Percentiles rank a stretch among this genome's conserved stretches.
Evolutionary conservation across 2,888 invertebrate genomes (phyloP).

Genomic region (Agonopterix alstromeriana): DNA sequence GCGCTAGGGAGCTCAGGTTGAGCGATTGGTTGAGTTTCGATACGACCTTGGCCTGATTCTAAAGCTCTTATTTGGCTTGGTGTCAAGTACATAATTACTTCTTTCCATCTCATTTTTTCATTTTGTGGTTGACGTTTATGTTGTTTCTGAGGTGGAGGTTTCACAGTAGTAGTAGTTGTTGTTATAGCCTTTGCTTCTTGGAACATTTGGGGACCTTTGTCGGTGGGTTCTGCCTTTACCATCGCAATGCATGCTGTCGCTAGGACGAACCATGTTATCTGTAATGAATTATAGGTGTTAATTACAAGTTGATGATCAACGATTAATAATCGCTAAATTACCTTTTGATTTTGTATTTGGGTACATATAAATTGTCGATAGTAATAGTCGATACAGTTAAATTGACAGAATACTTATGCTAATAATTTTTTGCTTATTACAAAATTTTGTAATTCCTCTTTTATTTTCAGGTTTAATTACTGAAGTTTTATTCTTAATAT

Average conservation of each 20-base stretch:
- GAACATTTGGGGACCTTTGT: constrained; percentile 36
- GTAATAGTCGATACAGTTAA: too few species aligned
- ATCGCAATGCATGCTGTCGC: constrained; percentile 23
- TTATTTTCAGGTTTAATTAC: too few species aligned
- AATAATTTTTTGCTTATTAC: too few species aligned
- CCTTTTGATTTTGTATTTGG: too few species aligned
- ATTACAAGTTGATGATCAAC: too few species aligned
- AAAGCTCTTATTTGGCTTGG: constrained; percentile 47
- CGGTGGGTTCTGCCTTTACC: constrained; percentile 26
- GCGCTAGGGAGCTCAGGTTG: background rate
- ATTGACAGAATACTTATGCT: too few species aligned
- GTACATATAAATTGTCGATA: too few species aligned
- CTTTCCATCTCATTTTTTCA: constrained; percentile 27
- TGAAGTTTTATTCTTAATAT: too few species aligned
- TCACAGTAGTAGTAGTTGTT: too few species aligned
- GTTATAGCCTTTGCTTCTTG: constrained; percentile 10
- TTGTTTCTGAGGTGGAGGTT: constrained; percentile 11
- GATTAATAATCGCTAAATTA: too few species aligned
- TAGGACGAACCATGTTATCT: constrained; percentile 32
- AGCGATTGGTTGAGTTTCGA: constrained; percentile 8
- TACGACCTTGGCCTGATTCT: constrained; percentile 29
- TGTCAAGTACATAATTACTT: constrained; percentile 52
- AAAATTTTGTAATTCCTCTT: too few species aligned
- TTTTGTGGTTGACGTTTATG: constrained; percentile 14
- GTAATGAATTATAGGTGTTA: constrained; percentile 15